These are phyloP conservation scores for Oscheius sp. DNA, from an alignment of 2,888 invertebrate genomes.

Conservation along the genomic window DNA sequence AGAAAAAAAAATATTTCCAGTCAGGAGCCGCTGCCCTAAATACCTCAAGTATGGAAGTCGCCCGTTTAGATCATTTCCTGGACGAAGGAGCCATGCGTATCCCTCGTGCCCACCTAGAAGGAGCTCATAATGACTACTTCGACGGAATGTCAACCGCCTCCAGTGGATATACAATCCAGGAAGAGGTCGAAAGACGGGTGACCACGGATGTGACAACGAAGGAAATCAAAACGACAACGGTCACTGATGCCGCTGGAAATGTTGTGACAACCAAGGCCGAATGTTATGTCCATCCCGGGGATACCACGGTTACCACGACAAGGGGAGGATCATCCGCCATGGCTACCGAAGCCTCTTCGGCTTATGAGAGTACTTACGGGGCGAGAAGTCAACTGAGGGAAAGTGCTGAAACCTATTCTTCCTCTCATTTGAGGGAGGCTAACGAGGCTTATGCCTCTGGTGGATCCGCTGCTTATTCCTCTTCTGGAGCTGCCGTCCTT, in stretches of 20 bases:
- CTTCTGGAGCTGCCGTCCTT: conserved; percentile 37
- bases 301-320: conserved; percentile 31
- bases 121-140: conserved; percentile 52
- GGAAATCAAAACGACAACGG: conserved; percentile 67
- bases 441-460: not conserved
- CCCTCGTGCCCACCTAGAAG: conserved; percentile 69
- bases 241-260: conserved; percentile 67
- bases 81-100: conserved; percentile 61
- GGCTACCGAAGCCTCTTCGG: conserved; percentile 19
- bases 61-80: conserved; percentile 54
- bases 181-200: conserved; percentile 67
- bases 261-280: conserved; percentile 51
- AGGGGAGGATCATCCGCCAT: conserved; percentile 19
- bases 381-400: conserved; percentile 25
- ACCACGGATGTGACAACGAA: conserved; percentile 71
- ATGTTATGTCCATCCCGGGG: conserved; percentile 41
- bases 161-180: conserved; percentile 71
- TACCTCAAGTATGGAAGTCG: conserved; percentile 55
- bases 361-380: conserved; percentile 29
- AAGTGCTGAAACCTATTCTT: conserved; percentile 4
- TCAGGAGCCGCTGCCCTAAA: conserved; percentile 33
- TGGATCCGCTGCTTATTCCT: conserved; percentile 19
- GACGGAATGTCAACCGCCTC: conserved; percentile 64
- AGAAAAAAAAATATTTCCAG: too few species aligned
- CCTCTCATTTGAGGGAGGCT: not conserved